Evolutionary conservation across 2,113 vertebrate genomes (phyloP).

Genomic region (Melanocharis versteri): DNA sequence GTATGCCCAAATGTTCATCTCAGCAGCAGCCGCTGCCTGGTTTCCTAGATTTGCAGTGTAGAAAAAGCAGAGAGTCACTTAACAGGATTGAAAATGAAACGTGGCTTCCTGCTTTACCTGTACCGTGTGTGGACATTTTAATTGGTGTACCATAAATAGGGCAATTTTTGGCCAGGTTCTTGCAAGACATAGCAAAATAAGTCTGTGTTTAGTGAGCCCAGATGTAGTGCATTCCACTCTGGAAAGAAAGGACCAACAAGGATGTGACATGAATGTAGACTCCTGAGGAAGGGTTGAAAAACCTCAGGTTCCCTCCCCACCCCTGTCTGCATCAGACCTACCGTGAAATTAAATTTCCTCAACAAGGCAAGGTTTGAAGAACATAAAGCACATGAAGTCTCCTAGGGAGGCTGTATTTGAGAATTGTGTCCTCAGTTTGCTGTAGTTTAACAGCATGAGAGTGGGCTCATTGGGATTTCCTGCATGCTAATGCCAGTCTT

Average conservation of each 20-base stretch:
- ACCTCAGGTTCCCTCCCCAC: background rate
- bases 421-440: background rate
- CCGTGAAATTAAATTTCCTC: background rate
- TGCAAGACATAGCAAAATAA: background rate
- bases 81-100: background rate
- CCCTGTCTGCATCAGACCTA: background rate
- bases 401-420: background rate
- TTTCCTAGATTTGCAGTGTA: background rate
- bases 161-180: background rate
- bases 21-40: fast-evolving
- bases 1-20: background rate
- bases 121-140: background rate
- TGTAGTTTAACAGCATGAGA: background rate
- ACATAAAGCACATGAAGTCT: background rate
- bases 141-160: background rate
- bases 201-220: background rate
- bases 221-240: background rate
- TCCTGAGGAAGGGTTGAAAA: background rate
- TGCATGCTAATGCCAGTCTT: background rate
- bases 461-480: background rate
- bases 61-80: background rate
- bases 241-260: background rate
- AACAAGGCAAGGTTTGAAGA: background rate
- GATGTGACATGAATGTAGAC: background rate
- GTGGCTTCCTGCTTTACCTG: background rate